Evolutionary conservation across 2,113 vertebrate genomes (phyloP), one percentile per base, ranked within the genome.

Genomic region (Catharus minimus): DNA sequence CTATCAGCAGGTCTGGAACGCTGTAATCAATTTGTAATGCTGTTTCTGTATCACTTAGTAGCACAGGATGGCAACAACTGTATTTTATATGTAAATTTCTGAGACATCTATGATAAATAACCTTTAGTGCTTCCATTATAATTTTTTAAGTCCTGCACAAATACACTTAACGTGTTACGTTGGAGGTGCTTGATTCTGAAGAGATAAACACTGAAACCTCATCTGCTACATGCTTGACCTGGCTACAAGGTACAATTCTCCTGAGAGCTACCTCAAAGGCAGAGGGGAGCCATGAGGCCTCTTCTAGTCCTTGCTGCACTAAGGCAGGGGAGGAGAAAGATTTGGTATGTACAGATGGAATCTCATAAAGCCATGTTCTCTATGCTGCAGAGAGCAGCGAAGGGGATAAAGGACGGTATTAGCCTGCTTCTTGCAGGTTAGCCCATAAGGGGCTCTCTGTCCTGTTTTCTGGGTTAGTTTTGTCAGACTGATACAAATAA

Each of bases 211-310:
- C 64, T 80, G 75, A 88, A 91, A 50, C 33, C 47, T 38, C 38
- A 38, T 49, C 46, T 90, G 50, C 62, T 15, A 19, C 0, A 0
- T 41, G 33, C 44, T 36, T 66, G 61, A 61, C n/a, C 28, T 66
- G 33, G 32, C 27, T 91, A 47, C 23, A 50, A 66, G 67, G 55
- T 68, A 55, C 39, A 47, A 3, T 60, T 83, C 39, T 84, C 26
- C 24, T 49, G 23, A 73, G 84, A 57, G 62, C 21, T 94, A 85
- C 91, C 93, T 92, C 75, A 91, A 81, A 88, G 61, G 44, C 53
- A 72, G 32, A 66, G 22, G 13, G 30, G 24, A 80, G 18, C 30
- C 44, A 32, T 13, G 11, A 47, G 26, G 19, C 60, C 47, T 73
- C 32, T 64, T 80, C 38, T 86, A 28, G 36, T 77, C 57, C 62